Evolutionary conservation across 92 coral and sea anemone species (phyloP), one percentile per base, ranked within the genome.

Genomic region (Epizoanthus fatuus): DNA sequence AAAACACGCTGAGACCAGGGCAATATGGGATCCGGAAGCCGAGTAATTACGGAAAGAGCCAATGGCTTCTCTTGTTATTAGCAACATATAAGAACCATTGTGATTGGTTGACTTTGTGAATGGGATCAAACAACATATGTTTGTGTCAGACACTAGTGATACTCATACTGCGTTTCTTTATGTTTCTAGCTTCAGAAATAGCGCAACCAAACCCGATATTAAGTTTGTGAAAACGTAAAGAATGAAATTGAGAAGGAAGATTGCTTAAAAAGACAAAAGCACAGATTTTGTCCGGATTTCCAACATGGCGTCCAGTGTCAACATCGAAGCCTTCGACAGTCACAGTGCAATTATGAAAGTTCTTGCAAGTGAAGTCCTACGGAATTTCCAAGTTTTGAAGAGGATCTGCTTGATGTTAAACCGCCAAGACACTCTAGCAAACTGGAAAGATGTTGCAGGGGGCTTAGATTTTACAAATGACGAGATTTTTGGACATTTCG

Each of bases 381-480:
- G 17, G 3, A 60, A 60, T 15, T 77, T 77, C 29, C 14, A 22
- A n/a, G 40, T 62, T 0, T 20, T 77, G 54, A 77, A 77, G 82
- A 60, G 29, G 51, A 77, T 77, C 56, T 77, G 82, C 7, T 55
- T 77, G 37, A 77, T 77, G 40, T n/a, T 77, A 77, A 77, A 77
- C 29, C 82, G 82, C 69, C 39, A 77, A 22, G 82, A 77, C 22
- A 20, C 82, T 17, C 38, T 77, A 17, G 16, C 58, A 10, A 77
- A 77, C 82, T 77, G 82, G 82, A 77, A 77, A 77, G 82, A 77
- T 77, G 69, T 77, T 8, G 82, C 82, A 9, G 82, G 82, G 1
- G 65, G 54, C 2, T 77, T 77, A 15, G 82, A 53, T 1, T 77
- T 77, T 77, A 77, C 82, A 2, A 77, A 39, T 59, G 70, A 60